Evolutionary conservation across 2,797 vertebrate genomes (phyloP), one percentile per base, ranked within the genome.

Genomic region (Catamblyrhynchus diadema): DNA sequence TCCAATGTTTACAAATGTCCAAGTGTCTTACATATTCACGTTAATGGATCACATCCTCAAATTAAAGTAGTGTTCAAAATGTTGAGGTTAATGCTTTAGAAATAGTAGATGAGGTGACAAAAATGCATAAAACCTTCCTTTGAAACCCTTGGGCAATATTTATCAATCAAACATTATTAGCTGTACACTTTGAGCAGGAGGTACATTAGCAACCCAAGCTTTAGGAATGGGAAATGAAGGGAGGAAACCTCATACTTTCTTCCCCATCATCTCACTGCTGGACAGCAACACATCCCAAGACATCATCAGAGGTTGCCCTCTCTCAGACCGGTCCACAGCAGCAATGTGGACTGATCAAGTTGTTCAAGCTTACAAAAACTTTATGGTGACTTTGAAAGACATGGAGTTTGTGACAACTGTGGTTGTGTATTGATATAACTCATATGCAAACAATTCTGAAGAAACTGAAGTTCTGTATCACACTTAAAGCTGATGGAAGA

Each of bases 221-320:
- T 91, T 82, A 66, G 60, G 27, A 83, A 28, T 12, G 25, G 35
- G n/a, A 88, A 90, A 35, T 22, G 10, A 84, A 62, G 47, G 71
- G 28, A 48, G 32, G 33, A 73, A 35, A 19, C 12, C 21, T 22
- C 19, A 8, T 35, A 5, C 3, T 21, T 88, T 74, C 21, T 65
- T 81, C 48, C n/a, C 12, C 18, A 8, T 77, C n/a, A 14, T 45
- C 48, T 86, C 47, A 10, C 23, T 56, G 15, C 66, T 0, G 0
- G 53, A 35, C 50, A 81, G 28, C 54, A 74, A 2, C 2, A 3
- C 28, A 37, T 73, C 57, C 23, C 48, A 45, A 19, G 30, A 21
- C 53, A 81, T 33, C 4, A 0, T n/a, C 71, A 70, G 70, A 70
- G 56, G 25, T 24, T 57, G 12, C 28, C 44, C 12, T 86, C 6